Evolutionary conservation across 2,888 invertebrate species (phyloP).

Genomic region (Odontothrips loti): DNA sequence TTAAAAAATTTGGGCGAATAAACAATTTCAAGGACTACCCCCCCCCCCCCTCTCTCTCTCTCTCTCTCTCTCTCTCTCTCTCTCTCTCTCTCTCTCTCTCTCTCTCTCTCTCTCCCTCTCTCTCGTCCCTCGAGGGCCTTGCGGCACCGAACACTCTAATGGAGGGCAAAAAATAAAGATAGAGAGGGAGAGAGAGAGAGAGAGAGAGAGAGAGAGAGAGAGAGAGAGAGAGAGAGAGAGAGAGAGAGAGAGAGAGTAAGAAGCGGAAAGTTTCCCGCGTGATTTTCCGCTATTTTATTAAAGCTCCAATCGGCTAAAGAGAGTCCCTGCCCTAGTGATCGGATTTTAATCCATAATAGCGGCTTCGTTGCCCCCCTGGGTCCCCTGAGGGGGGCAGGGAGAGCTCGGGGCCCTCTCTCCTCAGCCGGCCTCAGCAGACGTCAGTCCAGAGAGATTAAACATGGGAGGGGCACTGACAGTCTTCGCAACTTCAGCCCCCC

Average conservation of each 20-base stretch:
- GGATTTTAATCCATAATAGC: constrained; percentile 20
- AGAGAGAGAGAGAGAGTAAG: constrained; percentile 30
- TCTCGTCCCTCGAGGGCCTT: background rate
- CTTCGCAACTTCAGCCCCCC: background rate
- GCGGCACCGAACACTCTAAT: background rate
- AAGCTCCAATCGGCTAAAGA: constrained; percentile 16
- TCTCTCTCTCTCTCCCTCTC: background rate
- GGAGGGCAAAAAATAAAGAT: constrained; percentile 34
- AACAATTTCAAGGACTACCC: background rate
- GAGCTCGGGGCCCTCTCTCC: background rate
- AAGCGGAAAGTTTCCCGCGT: background rate
- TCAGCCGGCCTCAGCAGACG: background rate
- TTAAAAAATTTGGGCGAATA: background rate
- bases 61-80: too few species aligned
- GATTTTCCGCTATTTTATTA: constrained; percentile 21
- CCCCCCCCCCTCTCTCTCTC: background rate
- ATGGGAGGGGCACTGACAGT: constrained; percentile 19
- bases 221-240: background rate
- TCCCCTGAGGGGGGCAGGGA: background rate
- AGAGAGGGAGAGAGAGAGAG: constrained; percentile 34
- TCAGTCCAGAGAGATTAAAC: constrained; percentile 16
- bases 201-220: constrained; percentile 9
- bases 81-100: background rate
- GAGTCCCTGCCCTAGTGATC: background rate
- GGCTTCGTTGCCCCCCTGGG: background rate